Evolutionary conservation across 2,888 invertebrate genomes (phyloP), one percentile per base, ranked within the genome.

Genomic region (Noctua fimbriata): DNA sequence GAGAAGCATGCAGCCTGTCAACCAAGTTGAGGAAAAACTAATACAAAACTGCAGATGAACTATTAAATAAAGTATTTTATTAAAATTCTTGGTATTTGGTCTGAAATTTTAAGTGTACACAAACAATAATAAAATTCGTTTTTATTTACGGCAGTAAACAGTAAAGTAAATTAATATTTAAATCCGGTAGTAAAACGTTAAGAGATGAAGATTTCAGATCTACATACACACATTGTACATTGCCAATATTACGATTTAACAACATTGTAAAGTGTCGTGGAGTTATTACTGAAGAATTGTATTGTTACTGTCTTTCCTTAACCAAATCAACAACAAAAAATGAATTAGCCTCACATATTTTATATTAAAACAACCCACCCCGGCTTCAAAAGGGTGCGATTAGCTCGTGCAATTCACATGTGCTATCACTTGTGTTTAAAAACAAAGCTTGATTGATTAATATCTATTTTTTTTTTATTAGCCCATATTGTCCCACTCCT

Each of bases 151-250:
- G 63, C 82, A 63, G 32, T 81, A 82, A 87, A 81, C 63, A 55
- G 67, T 58, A 16, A 79, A 79, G 32, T 47, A 72, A 65, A 73
- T 3, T 81, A 76, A 84, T 88, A 87, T 89, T 88, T 83, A 86
- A 82, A 83, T 55, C 21, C 55, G 47, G 67, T 78, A 74, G 86
- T 91, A 91, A 92, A 91, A 88, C 28, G 78, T 83, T 70, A 72
- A 2, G 75, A 85, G 83, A 88, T 85, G 81, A 87, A 89, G 83
- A 86, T 88, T 90, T 89, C 81, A 87, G 83, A 88, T 67, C 21
- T n/a, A n/a, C n/a, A n/a, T n/a, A n/a, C n/a, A n/a, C n/a, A n/a
- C n/a, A n/a, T n/a, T 21, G 6, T 55, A 28, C 49, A 2, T 63
- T 32, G 63, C 18, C 63, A 63, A 65, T 36, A 44, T 83, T 44